Conservation (phyloP, 2,113 vertebrate species). For the Prolemur simus region DNA sequence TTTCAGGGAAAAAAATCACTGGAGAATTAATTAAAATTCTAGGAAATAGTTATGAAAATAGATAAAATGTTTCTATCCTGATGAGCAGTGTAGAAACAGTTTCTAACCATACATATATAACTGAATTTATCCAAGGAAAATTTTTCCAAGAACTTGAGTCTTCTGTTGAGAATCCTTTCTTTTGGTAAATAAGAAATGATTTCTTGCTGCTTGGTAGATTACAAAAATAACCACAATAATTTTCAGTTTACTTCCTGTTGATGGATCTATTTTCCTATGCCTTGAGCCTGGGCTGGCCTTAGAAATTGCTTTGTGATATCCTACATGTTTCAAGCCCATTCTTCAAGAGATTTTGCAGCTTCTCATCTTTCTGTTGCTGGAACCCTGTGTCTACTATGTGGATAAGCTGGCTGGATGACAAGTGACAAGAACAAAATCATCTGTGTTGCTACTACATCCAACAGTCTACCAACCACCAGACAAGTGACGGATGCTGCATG, state of each 20-base stretch:
- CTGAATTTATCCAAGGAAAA: neutral
- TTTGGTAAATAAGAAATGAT: neutral
- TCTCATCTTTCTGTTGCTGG: neutral
- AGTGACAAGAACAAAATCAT: neutral
- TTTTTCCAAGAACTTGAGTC: neutral
- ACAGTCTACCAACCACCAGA: neutral
- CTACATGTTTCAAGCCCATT: neutral
- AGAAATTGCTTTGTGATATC: neutral
- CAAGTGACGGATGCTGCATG: fast-evolving
- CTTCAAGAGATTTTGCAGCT: neutral
- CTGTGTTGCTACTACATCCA: neutral
- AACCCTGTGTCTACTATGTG: neutral
- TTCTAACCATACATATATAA: neutral
- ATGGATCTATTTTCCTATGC: neutral
- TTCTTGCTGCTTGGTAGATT: neutral
- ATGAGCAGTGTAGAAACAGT: neutral
- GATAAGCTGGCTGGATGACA: neutral
- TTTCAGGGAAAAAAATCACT: neutral
- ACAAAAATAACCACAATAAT: neutral
- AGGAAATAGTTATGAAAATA: neutral
- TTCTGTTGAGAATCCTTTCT: neutral
- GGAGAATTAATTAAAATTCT: neutral
- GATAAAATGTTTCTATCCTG: neutral
- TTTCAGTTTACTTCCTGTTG: neutral
- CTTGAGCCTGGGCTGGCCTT: neutral